These are phyloP conservation scores for Brachionus angularis DNA, from an alignment of 1,140 invertebrate species.

Conservation along the genomic window DNA sequence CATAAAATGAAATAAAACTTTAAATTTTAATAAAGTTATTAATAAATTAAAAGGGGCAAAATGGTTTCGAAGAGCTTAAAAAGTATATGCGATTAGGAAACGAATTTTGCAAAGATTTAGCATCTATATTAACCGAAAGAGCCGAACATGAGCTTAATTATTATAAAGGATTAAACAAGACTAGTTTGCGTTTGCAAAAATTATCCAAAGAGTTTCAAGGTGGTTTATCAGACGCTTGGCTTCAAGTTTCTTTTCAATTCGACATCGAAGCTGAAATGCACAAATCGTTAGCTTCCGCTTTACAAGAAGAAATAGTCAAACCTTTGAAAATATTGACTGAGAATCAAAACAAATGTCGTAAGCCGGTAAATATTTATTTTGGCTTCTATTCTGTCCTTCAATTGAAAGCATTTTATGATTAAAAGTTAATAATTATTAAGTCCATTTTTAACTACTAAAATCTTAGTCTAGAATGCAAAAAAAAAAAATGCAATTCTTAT, in stretches of 20 bases:
- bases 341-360: constrained; percentile 69
- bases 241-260: constrained; percentile 7
- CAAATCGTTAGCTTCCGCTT: constrained; percentile 69
- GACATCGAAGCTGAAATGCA: constrained; percentile 6
- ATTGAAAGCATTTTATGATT: neutral
- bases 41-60: constrained; percentile 69
- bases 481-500: too few relatives aligned
- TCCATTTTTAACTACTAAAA: too few relatives aligned
- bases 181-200: constrained; percentile 77
- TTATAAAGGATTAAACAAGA: constrained; percentile 79
- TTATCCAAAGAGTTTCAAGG: constrained; percentile 59
- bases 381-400: too few relatives aligned
- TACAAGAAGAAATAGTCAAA: constrained; percentile 81
- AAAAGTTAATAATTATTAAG: neutral
- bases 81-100: constrained; percentile 85
- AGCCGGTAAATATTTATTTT: too few relatives aligned
- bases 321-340: constrained; percentile 70
- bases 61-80: constrained; percentile 84
- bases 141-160: constrained; percentile 82
- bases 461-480: too few relatives aligned
- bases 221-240: constrained; percentile 20
- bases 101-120: constrained; percentile 86
- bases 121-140: constrained; percentile 80
- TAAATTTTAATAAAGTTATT: neutral
- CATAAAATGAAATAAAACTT: too few relatives aligned